Evolutionary conservation across 1,140 invertebrate genomes (phyloP).

Genomic region (Drosophila guanche): DNA sequence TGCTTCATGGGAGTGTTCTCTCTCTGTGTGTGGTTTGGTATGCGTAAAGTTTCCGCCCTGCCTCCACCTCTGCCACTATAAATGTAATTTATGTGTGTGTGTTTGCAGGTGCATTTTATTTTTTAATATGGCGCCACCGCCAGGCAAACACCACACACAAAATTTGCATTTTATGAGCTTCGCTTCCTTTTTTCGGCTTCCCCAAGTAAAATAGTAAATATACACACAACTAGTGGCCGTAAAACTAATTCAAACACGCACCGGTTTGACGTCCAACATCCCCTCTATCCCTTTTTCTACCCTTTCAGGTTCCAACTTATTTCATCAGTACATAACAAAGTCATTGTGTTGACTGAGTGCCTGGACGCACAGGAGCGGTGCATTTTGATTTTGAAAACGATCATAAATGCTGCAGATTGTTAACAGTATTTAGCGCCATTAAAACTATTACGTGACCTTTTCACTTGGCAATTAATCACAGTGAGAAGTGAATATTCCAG

Average conservation of each 20-base stretch:
- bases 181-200: conserved; percentile 24
- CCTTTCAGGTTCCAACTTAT: not conserved
- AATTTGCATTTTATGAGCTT: conserved; percentile 73
- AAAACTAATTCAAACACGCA: conserved; percentile 38
- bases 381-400: too few relatives aligned
- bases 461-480: too few relatives aligned
- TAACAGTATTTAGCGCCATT: too few relatives aligned
- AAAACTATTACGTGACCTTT: too few relatives aligned
- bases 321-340: too few relatives aligned
- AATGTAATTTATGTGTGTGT: conserved; percentile 72
- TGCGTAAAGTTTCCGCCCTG: conserved; percentile 43
- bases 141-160: conserved; percentile 57
- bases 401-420: too few relatives aligned
- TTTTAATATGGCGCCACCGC: conserved; percentile 62
- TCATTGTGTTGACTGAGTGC: too few relatives aligned
- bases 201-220: conserved; percentile 45
- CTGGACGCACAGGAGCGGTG: too few relatives aligned
- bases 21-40: conserved; percentile 26
- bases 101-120: conserved; percentile 77
- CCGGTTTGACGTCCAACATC: too few relatives aligned
- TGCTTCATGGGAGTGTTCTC: conserved; percentile 50
- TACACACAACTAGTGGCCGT: conserved; percentile 31
- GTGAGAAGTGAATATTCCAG: too few relatives aligned
- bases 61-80: conserved; percentile 54
- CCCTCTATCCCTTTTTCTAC: not conserved